Percentiles rank a stretch among this genome's conserved stretches.
Conservation (phyloP, 2,797 vertebrate genomes). For the Dallia pectoralis region DNA sequence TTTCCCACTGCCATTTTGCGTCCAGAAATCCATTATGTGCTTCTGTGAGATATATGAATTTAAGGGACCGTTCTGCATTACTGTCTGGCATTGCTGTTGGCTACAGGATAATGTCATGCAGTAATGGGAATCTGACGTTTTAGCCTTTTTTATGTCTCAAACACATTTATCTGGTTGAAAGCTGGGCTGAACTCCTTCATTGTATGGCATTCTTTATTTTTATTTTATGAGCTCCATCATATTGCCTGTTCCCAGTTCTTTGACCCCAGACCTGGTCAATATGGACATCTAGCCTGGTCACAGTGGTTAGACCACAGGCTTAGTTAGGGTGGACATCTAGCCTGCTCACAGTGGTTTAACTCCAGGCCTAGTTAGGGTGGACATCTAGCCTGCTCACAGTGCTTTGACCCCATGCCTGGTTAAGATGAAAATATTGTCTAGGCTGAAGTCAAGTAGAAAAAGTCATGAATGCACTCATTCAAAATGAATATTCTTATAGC, state of each 20-base stretch:
- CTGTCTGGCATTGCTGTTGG: slow-evolving; percentile 56
- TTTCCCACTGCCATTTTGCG: slow-evolving; percentile 4
- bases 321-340: too few species aligned
- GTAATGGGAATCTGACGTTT: slow-evolving; percentile 65
- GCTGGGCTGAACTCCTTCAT: slow-evolving; percentile 43
- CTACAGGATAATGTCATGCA: slow-evolving; percentile 62
- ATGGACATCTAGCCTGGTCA: too few species aligned
- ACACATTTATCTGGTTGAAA: slow-evolving; percentile 46
- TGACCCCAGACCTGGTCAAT: slow-evolving; percentile 45
- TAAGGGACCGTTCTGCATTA: slow-evolving; percentile 58
- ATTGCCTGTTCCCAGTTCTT: slow-evolving; percentile 46
- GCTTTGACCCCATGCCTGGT: too few species aligned
- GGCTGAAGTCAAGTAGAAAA: slow-evolving; percentile 30
- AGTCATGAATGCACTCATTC: slow-evolving; percentile 21
- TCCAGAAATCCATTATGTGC: slow-evolving; percentile 57
- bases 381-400: too few species aligned
- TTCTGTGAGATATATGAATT: slow-evolving; percentile 47
- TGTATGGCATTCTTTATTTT: slow-evolving; percentile 48
- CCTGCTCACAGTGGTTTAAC: too few species aligned
- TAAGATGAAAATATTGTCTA: too few species aligned
- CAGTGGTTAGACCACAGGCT: too few species aligned
- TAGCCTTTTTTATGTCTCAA: slow-evolving; percentile 62
- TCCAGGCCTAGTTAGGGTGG: too few species aligned
- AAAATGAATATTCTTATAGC: neutral
- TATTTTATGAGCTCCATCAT: slow-evolving; percentile 50